phyloP scores from a whole-genome alignment of 2,888 invertebrate species.

The Meliscaeva auricollis region DNA sequence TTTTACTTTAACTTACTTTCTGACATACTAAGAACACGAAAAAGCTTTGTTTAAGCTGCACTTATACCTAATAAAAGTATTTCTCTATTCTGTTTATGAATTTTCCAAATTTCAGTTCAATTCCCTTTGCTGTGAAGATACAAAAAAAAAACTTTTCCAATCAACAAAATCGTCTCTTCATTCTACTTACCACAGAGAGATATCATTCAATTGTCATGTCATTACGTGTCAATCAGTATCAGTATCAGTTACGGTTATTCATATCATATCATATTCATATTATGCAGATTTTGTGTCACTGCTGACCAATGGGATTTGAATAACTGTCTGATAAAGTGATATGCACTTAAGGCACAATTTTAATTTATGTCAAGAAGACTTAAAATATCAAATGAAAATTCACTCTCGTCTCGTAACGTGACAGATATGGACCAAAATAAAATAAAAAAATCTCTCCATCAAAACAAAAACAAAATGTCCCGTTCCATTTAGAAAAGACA shows the following conservation, averaged over 20 bases:
- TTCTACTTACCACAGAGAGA: background rate
- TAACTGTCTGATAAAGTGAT: conserved; percentile 27
- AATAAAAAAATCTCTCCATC: background rate
- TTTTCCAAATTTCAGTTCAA: conserved; percentile 5
- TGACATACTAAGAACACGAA: too few species aligned
- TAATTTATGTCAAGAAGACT: conserved; percentile 4
- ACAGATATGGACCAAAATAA: background rate
- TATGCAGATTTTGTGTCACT: conserved; percentile 22
- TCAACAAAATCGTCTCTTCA: background rate
- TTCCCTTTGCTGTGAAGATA: background rate
- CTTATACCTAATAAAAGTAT: too few species aligned
- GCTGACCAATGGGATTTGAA: conserved; percentile 39
- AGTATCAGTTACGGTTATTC: background rate
- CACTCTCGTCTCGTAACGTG: conserved; percentile 27
- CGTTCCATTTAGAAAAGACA: background rate
- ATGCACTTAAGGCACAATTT: conserved; percentile 42
- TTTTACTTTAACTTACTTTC: too few species aligned
- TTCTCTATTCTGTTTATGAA: too few species aligned
- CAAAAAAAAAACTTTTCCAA: background rate
- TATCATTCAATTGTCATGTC: conserved; percentile 39
- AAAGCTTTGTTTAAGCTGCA: too few species aligned
- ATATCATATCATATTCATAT: background rate
- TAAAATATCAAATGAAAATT: background rate
- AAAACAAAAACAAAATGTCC: conserved; percentile 34
- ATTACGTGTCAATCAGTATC: conserved; percentile 38